Evolutionary conservation across 2,113 vertebrate species (phyloP).

Genomic region (Noturus placidus): DNA sequence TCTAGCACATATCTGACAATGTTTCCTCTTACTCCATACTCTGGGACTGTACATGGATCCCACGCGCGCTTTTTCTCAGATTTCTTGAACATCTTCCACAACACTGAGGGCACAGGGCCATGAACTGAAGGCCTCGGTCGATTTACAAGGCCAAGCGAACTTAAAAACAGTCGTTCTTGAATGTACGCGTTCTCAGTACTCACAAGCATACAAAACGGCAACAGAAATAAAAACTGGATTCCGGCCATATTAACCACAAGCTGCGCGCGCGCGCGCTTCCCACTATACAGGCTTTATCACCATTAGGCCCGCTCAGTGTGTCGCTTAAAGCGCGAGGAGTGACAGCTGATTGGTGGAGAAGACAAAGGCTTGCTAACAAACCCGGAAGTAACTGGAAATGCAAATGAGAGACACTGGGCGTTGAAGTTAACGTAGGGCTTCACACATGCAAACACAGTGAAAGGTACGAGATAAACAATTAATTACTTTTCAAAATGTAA

Average conservation of each 20-base stretch:
- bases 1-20: slow-evolving; percentile 83
- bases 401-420: background rate
- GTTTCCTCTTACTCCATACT: slow-evolving; percentile 85
- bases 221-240: slow-evolving; percentile 20
- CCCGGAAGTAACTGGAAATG: slow-evolving; percentile 4
- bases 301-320: background rate
- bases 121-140: slow-evolving; percentile 60
- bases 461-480: background rate
- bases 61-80: background rate
- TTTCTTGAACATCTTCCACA: slow-evolving; percentile 84
- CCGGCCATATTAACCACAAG: background rate
- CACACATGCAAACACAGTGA: background rate
- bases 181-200: slow-evolving; percentile 47
- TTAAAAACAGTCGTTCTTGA: slow-evolving; percentile 69
- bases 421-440: background rate
- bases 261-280: fast-evolving
- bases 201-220: background rate
- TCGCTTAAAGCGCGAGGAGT: background rate
- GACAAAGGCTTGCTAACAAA: slow-evolving; percentile 16
- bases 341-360: slow-evolving; percentile 37
- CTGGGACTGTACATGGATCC: slow-evolving; percentile 79
- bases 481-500: background rate
- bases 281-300: background rate
- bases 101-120: slow-evolving; percentile 71
- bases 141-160: slow-evolving; percentile 73